These are phyloP conservation scores for Phocoena sinus DNA, from an alignment of 2,113 vertebrate species.

Conservation along the genomic window DNA sequence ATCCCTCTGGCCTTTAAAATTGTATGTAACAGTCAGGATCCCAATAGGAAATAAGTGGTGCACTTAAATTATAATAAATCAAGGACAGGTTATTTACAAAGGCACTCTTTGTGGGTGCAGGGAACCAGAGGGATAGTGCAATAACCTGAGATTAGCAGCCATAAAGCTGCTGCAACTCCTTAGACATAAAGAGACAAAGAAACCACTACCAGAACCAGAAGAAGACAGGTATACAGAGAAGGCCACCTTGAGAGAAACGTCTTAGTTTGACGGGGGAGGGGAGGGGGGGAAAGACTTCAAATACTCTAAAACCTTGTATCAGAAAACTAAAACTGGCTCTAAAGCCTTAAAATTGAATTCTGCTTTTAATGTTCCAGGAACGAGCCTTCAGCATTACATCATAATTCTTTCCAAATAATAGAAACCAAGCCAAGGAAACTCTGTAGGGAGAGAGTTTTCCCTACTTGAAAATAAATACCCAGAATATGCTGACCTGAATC, in stretches of 20 bases:
- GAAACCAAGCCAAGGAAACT: not conserved
- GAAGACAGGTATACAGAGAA: not conserved
- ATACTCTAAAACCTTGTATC: conserved; percentile 32
- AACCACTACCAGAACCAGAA: not conserved
- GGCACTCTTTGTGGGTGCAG: not conserved
- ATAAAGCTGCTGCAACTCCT: not conserved
- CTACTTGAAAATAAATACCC: not conserved
- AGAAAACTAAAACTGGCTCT: conserved; percentile 71
- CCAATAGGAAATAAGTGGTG: not conserved
- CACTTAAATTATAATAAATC: not conserved
- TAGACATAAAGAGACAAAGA: not conserved
- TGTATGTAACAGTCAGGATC: not conserved
- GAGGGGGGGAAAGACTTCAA: not conserved
- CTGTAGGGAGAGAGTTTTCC: not conserved
- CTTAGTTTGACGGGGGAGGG: not conserved
- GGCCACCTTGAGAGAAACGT: not conserved
- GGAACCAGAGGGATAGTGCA: not conserved
- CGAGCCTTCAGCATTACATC: conserved; percentile 74
- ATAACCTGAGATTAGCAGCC: not conserved
- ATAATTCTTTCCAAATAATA: conserved; percentile 75
- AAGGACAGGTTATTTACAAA: not conserved
- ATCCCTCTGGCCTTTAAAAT: not conserved
- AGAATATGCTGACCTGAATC: not conserved
- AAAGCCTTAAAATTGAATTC: conserved; percentile 76
- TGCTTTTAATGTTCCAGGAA: conserved; percentile 71